Percentiles rank a stretch among this genome's conserved stretches.
phyloP scores from a whole-genome alignment of 2,888 invertebrate genomes.

The Andrena trimmerana region DNA sequence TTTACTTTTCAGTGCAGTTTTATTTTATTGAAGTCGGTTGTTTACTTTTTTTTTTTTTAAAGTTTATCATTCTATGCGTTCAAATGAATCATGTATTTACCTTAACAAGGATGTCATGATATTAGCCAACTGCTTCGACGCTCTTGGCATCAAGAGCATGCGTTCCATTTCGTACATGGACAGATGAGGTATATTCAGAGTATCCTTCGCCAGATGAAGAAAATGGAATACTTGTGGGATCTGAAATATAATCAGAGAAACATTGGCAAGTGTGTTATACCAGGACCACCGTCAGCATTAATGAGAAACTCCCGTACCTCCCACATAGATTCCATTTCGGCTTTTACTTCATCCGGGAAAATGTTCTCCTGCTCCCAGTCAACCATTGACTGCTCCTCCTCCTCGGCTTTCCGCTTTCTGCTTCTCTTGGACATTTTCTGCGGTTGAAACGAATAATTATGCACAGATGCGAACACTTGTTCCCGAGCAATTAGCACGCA shows the following conservation, averaged over 20 bases:
- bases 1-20: too few species aligned
- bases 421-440: constrained; percentile 72
- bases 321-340: constrained; percentile 86
- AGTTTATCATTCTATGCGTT: not conserved
- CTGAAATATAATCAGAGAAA: constrained; percentile 77
- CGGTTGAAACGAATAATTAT: not conserved
- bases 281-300: not conserved
- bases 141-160: constrained; percentile 86
- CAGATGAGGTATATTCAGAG: constrained; percentile 86
- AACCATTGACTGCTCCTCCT: constrained; percentile 81
- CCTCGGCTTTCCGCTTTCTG: constrained; percentile 83
- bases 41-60: too few species aligned
- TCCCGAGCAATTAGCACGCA: too few species aligned
- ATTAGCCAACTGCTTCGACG: constrained; percentile 86
- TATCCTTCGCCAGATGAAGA: constrained; percentile 86
- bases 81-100: constrained; percentile 60
- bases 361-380: constrained; percentile 86
- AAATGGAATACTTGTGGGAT: constrained; percentile 87
- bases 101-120: constrained; percentile 87
- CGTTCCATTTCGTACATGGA: constrained; percentile 87
- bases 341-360: constrained; percentile 80
- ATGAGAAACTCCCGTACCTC: constrained; percentile 84
- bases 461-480: too few species aligned
- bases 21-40: too few species aligned
- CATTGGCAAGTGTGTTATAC: not conserved